Evolutionary conservation across 2,888 invertebrate genomes (phyloP), one percentile per base, ranked within the genome.

Genomic region (Ophion ventricosus): DNA sequence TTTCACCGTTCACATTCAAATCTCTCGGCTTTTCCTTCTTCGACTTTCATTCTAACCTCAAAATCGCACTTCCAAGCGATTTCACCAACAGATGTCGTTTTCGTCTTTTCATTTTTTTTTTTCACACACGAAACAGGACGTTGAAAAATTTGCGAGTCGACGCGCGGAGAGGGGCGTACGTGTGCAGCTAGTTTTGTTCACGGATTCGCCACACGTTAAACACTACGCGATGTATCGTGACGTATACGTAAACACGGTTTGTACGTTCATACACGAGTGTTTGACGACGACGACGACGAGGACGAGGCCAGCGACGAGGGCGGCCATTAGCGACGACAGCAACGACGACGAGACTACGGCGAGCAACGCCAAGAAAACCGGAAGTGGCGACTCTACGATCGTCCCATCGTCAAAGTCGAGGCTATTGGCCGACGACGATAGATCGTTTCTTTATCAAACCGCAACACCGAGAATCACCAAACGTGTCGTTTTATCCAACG

Each of bases 181-280:
- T 83, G 95, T 96, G 0, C 94, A 95, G 26, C 93, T 95, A 43
- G 93, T 96, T 56, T 95, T 95, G 82, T 97, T 96, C 92, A 95
- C 96, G 80, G 95, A 96, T 89, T 96, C 96, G 11, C 95, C 95
- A n/a, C 97, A 97, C 92, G 97, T 97, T 0, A 95, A 96, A 89
- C 97, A 97, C 90, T 95, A 95, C 86, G 94, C 95, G 17, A 94
- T 94, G 82, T 95, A 97, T 91, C 95, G 95, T 59, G 94, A 95
- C 66, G 95, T 95, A 85, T 96, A 96, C 89, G 94, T 95, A 17
- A 94, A 94, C 84, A 95, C 95, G 78, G 95, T 95, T 49, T 95
- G 94, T 90, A 94, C 93, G 85, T 96, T 96, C 90, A 94, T 96
- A 23, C 95, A 95, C 87, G 95, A 94, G 88, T 96, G 95, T 88